Evolutionary conservation across 1,140 invertebrate species (phyloP), one percentile per base, ranked within the genome.

Genomic region (Oncopodura yosiiana): DNA sequence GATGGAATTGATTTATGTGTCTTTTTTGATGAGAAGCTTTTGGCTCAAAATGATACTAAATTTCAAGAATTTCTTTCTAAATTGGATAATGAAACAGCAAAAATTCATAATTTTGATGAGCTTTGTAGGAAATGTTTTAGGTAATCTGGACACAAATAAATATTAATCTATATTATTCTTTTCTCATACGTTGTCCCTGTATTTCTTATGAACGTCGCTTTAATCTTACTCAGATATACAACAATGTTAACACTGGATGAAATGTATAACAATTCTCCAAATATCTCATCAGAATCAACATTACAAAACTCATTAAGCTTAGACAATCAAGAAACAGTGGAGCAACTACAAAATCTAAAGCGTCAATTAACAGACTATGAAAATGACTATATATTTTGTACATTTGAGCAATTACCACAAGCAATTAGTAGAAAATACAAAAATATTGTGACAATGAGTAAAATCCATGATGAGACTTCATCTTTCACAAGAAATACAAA

Each of bases 231-330:
- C 26, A 60, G 61, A 18, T 63, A 63, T 44, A 53, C 57, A 3
- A 21, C 50, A 1, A 63, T 60, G 26, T 29, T 63, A 23, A 51
- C 61, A 0, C 29, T 63, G 14, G 57, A 63, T 34, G 61, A 63
- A 49, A 50, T 63, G 5, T 62, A 57, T 32, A 32, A 49, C 3
- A 54, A 36, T 38, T n/a, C n/a, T n/a, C n/a, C n/a, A n/a, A n/a
- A 19, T 39, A 24, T 43, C 19, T 9, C 38, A 18, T 41, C 42
- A 19, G 32, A 8, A 8, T n/a, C 32, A 34, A 8, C 8, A 34
- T 9, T 8, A 34, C 32, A 34, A 34, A 34, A 8, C 32, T 24
- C 19, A 5, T 5, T 11, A 11, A 43, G 21, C 26, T 19, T 43
- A 16, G 42, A 24, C 23, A 8, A 24, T 12, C 18, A 5, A 5